Evolutionary conservation across 2,888 invertebrate genomes (phyloP), one percentile per base, ranked within the genome.

Genomic region (Stegophylla sp.): DNA sequence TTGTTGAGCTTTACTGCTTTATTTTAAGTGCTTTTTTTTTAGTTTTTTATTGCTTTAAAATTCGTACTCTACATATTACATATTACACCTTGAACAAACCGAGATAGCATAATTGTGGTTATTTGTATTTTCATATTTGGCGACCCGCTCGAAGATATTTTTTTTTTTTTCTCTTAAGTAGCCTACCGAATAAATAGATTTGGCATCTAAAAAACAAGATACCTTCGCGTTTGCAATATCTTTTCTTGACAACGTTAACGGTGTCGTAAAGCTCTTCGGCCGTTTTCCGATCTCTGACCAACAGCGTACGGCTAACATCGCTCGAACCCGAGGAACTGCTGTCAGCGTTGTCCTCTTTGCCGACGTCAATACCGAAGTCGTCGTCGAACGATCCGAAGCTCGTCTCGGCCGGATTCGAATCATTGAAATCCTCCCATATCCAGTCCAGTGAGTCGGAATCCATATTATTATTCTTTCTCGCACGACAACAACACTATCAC

Each of bases 381-480:
- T 20, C 34, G 34, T 7, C 13, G 53, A 41, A 34, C 13, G 9
- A 12, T 1, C 53, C 53, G 12, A n/a, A n/a, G 34, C 3, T 5
- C 34, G n/a, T 53, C 71, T 0, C 20, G 53, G 20, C 20, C 71
- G 15, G 26, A 13, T 53, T 20, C 41, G 5, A 41, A 9, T 23
- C 12, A 1, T 48, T 34, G n/a, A 66, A 41, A 41, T 53, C 64
- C 1, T 66, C 51, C 64, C 64, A 75, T 41, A 75, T 75, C 75
- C 75, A 75, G 13, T 75, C 75, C 41, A 75, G 9, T 1, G 64
- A 66, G 13, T 75, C 75, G 3, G 51, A 9, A 53, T 75, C 64
- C 64, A 64, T 75, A n/a, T n/a, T n/a, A n/a, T n/a, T n/a, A n/a
- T 41, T 28, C 61, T 26, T 7, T 9, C 1, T 0, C n/a, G 1